phyloP scores from a whole-genome alignment of 2,113 vertebrate genomes.

The Platysteira castanea region DNA sequence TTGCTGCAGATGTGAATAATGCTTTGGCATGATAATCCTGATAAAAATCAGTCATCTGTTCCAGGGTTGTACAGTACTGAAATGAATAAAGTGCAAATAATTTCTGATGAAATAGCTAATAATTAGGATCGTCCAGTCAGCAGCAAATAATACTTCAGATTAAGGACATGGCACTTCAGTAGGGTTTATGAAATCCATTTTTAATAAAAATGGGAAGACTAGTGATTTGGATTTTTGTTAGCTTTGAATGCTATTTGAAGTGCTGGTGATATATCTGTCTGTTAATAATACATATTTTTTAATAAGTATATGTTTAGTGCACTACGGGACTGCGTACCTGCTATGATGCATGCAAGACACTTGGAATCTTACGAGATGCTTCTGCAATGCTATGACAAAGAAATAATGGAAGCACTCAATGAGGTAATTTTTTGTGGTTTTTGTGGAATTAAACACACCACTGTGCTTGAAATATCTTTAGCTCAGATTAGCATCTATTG shows the following conservation, averaged over 20 bases:
- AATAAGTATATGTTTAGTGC: slow-evolving; percentile 97
- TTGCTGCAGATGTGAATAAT: background rate
- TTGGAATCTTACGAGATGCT: slow-evolving; percentile 87
- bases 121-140: background rate
- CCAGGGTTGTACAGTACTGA: background rate
- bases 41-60: background rate
- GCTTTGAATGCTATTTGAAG: background rate
- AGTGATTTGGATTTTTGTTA: background rate
- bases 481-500: background rate
- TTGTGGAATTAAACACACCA: background rate
- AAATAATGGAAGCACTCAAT: slow-evolving; percentile 93
- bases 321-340: slow-evolving; percentile 89
- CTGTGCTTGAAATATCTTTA: background rate
- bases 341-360: slow-evolving; percentile 91
- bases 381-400: slow-evolving; percentile 90
- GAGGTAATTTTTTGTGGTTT: slow-evolving; percentile 77
- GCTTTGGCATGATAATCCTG: background rate
- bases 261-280: background rate
- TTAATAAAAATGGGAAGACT: background rate
- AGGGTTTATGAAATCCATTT: background rate
- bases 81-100: background rate
- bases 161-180: background rate
- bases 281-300: background rate
- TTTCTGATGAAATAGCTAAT: background rate
- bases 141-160: background rate